phyloP scores from a whole-genome alignment of 2,113 vertebrate genomes.

The Gracilinanus agilis region DNA sequence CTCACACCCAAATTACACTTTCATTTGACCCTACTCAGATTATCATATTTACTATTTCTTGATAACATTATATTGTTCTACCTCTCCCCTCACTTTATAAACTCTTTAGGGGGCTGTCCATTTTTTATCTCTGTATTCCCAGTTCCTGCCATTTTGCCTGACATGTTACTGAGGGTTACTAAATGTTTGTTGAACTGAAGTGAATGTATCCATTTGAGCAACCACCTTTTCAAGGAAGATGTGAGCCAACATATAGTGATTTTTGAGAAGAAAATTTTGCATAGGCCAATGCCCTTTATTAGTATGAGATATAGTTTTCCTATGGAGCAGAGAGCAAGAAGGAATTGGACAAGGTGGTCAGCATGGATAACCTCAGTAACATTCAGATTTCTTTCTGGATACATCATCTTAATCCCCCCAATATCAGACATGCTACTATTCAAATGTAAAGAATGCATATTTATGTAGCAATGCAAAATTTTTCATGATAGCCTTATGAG shows the following conservation, averaged over 20 bases:
- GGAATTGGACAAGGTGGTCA: not conserved
- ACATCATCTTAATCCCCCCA: not conserved
- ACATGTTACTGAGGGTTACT: not conserved
- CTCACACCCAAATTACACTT: too few species aligned
- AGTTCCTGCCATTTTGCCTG: not conserved
- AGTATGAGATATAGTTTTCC: conserved; percentile 17
- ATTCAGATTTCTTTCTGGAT: not conserved
- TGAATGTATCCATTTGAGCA: not conserved
- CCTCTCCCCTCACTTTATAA: not conserved
- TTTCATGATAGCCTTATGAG: not conserved
- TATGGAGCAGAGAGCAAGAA: not conserved
- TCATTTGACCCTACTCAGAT: too few species aligned
- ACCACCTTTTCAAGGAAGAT: conserved; percentile 4
- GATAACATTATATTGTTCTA: not conserved
- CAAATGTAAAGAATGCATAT: not conserved
- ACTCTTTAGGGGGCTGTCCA: too few species aligned
- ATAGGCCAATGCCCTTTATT: conserved; percentile 23
- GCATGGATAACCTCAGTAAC: not conserved
- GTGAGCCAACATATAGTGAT: conserved; percentile 4
- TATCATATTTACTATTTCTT: too few species aligned
- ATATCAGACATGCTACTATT: not conserved
- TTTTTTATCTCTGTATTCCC: not conserved
- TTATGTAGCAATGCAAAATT: not conserved
- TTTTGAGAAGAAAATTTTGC: conserved; percentile 21
- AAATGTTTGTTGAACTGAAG: not conserved